phyloP scores from a whole-genome alignment of 1,140 invertebrate species.

The Drosophila oshimai region DNA sequence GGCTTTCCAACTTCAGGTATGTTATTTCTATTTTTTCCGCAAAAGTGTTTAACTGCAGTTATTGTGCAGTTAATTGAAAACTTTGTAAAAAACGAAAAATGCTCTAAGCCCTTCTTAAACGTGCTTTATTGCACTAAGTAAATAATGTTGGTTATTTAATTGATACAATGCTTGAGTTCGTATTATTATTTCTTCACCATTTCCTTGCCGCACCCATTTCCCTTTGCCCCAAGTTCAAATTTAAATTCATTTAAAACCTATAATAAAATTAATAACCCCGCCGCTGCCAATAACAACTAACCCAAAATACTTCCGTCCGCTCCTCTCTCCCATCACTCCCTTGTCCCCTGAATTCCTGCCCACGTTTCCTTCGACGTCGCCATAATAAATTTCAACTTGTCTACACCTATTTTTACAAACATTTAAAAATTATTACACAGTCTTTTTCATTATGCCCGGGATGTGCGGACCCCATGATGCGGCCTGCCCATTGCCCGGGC shows the following conservation, averaged over 20 bases:
- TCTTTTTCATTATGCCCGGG: slow-evolving; percentile 73
- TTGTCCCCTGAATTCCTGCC: background rate
- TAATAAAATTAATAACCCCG: slow-evolving; percentile 1
- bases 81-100: too few species aligned
- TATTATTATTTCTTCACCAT: background rate
- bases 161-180: too few species aligned
- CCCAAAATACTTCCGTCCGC: slow-evolving; percentile 32
- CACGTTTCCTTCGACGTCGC: slow-evolving; percentile 51
- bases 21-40: too few species aligned
- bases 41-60: too few species aligned
- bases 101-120: too few species aligned
- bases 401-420: slow-evolving; percentile 81
- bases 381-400: slow-evolving; percentile 81
- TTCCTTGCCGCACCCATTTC: background rate
- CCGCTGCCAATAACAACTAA: slow-evolving; percentile 9
- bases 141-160: background rate
- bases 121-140: too few species aligned
- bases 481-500: slow-evolving; percentile 32
- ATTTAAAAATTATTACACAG: slow-evolving; percentile 81
- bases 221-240: background rate
- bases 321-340: background rate
- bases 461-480: slow-evolving; percentile 29
- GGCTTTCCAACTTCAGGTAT: too few species aligned
- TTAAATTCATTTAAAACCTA: slow-evolving; percentile 1
- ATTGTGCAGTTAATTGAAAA: too few species aligned